Evolutionary conservation across 2,888 invertebrate species (phyloP).

Genomic region (Eurytoma adleriae): DNA sequence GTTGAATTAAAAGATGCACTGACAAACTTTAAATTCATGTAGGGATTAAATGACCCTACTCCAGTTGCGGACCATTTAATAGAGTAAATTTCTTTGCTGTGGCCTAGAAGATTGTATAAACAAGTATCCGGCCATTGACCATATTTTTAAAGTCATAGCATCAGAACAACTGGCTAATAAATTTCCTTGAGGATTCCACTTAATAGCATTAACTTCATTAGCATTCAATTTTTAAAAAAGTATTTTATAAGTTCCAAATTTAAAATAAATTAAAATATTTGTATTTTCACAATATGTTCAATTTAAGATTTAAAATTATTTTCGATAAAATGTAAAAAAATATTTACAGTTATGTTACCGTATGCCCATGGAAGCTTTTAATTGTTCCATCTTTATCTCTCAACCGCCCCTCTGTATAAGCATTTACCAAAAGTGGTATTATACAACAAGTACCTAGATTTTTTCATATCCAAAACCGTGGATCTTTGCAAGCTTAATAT

Average conservation of each 20-base stretch:
- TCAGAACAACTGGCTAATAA: constrained; percentile 98
- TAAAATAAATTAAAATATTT: too few species aligned
- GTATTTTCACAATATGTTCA: too few species aligned
- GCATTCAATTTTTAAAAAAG: constrained; percentile 21
- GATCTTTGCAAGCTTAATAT: too few species aligned
- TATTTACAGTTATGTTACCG: constrained; percentile 78
- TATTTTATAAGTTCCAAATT: background rate
- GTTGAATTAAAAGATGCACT: constrained; percentile 99
- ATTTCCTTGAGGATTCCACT: constrained; percentile 99
- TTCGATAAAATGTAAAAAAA: constrained; percentile 2
- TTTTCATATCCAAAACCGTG: too few species aligned
- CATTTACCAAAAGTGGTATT: too few species aligned
- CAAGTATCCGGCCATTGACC: constrained; percentile 99
- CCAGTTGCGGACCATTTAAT: constrained; percentile 99
- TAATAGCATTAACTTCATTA: constrained; percentile 99
- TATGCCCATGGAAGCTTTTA: constrained; percentile 98
- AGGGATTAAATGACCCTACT: constrained; percentile 97
- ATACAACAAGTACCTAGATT: too few species aligned
- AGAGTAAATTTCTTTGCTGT: constrained; percentile 99
- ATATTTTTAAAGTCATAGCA: constrained; percentile 99
- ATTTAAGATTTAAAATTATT: too few species aligned
- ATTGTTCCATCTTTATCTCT: too few species aligned
- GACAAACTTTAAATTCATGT: constrained; percentile 96
- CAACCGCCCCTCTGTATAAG: too few species aligned
- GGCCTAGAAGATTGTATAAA: constrained; percentile 96